Evolutionary conservation across 2,113 vertebrate species (phyloP).

Genomic region (Gadus chalcogrammus): DNA sequence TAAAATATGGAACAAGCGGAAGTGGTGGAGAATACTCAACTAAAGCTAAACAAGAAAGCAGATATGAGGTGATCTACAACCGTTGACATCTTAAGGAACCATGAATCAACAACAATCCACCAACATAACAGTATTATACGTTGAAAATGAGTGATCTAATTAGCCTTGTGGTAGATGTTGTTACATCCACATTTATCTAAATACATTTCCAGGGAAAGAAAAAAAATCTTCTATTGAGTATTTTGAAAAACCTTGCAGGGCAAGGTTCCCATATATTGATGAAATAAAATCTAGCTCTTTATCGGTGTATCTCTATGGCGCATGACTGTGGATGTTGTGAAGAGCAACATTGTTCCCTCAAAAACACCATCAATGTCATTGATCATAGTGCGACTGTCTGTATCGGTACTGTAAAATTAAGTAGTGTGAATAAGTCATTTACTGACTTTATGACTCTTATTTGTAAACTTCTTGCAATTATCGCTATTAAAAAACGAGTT

Average conservation of each 20-base stretch:
- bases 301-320: constrained; percentile 38
- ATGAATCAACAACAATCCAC: neutral
- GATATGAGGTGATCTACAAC: neutral
- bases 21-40: constrained; percentile 30
- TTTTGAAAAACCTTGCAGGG: constrained; percentile 70
- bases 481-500: too few species aligned
- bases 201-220: constrained; percentile 20
- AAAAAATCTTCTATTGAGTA: constrained; percentile 36
- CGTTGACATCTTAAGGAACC: neutral
- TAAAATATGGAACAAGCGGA: constrained; percentile 21
- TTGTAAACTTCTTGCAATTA: neutral
- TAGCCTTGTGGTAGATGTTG: constrained; percentile 20
- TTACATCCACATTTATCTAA: constrained; percentile 22
- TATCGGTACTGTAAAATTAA: constrained; percentile 24
- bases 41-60: too few species aligned
- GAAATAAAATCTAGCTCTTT: constrained; percentile 21
- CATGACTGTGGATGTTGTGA: constrained; percentile 39
- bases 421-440: constrained; percentile 24
- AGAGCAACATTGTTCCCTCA: constrained; percentile 50
- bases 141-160: constrained; percentile 32
- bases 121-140: constrained; percentile 58
- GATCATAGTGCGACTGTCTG: constrained; percentile 18
- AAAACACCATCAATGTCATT: constrained; percentile 13
- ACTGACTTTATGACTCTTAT: constrained; percentile 26
- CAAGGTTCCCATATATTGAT: constrained; percentile 55